Conservation (phyloP, 2,888 invertebrate species). For the Myopa tessellatipennis region DNA sequence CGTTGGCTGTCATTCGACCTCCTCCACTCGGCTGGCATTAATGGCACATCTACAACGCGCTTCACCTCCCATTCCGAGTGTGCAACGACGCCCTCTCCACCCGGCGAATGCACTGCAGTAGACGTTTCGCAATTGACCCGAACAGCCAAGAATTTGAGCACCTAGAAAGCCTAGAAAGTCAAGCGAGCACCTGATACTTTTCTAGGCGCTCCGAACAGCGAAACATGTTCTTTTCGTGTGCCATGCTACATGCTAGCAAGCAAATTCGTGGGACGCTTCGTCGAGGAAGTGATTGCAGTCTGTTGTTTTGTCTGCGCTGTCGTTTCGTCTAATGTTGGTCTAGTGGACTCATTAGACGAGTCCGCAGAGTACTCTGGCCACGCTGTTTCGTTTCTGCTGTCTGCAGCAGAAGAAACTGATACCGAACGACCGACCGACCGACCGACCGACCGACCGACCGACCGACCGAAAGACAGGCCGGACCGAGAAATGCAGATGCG, state of each 20-base stretch:
- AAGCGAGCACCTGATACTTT: conserved; percentile 12
- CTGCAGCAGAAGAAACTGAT: background rate
- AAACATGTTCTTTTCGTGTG: background rate
- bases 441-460: background rate
- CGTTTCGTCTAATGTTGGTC: conserved; percentile 34
- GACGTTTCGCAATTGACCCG: conserved; percentile 32
- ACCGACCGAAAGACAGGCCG: background rate
- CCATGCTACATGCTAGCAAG: background rate
- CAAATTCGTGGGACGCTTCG: background rate
- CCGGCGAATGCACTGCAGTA: background rate
- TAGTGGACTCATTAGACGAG: conserved; percentile 35
- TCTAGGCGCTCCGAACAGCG: background rate
- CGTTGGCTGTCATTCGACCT: background rate
- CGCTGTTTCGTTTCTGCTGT: conserved; percentile 10
- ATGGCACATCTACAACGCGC: too few relatives aligned
- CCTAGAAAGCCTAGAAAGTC: conserved; percentile 26
- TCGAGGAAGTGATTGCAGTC: conserved; percentile 25
- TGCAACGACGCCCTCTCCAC: background rate
- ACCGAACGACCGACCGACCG: background rate
- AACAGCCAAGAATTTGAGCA: conserved; percentile 19
- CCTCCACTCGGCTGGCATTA: background rate
- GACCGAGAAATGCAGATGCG: too few relatives aligned
- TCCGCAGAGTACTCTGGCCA: background rate
- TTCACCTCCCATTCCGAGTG: too few relatives aligned
- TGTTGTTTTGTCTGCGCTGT: conserved; percentile 24